Percentiles rank a stretch among this genome's conserved stretches.
Conservation (phyloP, 2,797 vertebrate genomes). For the Bovichtus variegatus region DNA sequence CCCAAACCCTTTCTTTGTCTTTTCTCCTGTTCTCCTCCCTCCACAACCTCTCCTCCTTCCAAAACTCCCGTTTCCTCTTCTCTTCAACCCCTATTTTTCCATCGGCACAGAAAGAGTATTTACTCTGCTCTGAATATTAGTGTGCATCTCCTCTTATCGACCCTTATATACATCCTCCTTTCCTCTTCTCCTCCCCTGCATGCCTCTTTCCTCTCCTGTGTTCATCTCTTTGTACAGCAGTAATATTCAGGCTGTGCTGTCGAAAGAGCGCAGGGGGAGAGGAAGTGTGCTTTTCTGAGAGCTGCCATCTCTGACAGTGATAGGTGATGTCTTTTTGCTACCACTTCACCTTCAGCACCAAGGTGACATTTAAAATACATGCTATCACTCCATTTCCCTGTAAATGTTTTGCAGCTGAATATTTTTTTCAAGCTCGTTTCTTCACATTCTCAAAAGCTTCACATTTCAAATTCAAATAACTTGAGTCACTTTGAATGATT, state of each 20-base stretch:
- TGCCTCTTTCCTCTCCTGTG: slow-evolving; percentile 38
- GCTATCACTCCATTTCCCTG: slow-evolving; percentile 69
- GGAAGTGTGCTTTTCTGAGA: slow-evolving; percentile 72
- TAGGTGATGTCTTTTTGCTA: slow-evolving; percentile 78
- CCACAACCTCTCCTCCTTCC: neutral
- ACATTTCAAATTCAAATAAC: slow-evolving; percentile 49
- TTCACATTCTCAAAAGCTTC: slow-evolving; percentile 28
- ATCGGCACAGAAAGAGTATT: slow-evolving; percentile 43
- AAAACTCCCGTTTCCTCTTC: slow-evolving; percentile 24
- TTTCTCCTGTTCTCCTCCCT: neutral
- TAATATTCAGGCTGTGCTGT: slow-evolving; percentile 59
- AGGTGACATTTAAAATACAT: slow-evolving; percentile 84
- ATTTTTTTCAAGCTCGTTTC: slow-evolving; percentile 61
- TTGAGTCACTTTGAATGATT: slow-evolving; percentile 36
- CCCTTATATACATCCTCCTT: slow-evolving; percentile 38
- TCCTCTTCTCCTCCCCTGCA: slow-evolving; percentile 38
- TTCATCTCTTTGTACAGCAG: slow-evolving; percentile 46
- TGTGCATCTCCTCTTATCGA: slow-evolving; percentile 63
- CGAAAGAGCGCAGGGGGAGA: slow-evolving; percentile 49
- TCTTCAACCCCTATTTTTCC: slow-evolving; percentile 24
- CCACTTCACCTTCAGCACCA: slow-evolving; percentile 80
- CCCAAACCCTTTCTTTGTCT: neutral
- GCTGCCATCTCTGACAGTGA: slow-evolving; percentile 83
- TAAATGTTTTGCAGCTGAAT: slow-evolving; percentile 70
- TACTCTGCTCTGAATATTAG: slow-evolving; percentile 53